Evolutionary conservation across 2,797 vertebrate genomes (phyloP).

Genomic region (Ctenopoma multispine): DNA sequence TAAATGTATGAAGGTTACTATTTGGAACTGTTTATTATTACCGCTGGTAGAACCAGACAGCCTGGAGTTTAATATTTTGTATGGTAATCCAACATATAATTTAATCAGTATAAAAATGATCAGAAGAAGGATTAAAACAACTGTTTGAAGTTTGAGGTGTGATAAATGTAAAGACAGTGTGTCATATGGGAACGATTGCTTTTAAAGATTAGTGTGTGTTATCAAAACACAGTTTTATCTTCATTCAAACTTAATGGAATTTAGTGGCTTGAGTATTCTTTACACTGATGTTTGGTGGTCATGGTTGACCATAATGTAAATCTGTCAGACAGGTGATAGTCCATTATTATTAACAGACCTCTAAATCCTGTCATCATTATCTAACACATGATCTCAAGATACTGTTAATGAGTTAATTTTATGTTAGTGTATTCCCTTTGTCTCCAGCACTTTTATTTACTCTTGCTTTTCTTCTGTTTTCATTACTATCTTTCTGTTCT

Average conservation of each 20-base stretch:
- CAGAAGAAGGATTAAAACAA: slow-evolving; percentile 27
- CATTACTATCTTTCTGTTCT: slow-evolving; percentile 15
- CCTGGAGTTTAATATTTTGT: slow-evolving; percentile 21
- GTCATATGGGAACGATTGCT: slow-evolving; percentile 33
- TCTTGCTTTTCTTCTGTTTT: slow-evolving; percentile 30
- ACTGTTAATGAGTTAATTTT: slow-evolving; percentile 62
- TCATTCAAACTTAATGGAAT: not conserved
- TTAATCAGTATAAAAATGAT: slow-evolving; percentile 26
- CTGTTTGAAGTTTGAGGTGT: slow-evolving; percentile 14
- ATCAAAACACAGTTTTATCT: slow-evolving; percentile 17
- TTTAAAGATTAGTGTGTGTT: slow-evolving; percentile 1
- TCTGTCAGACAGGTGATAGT: slow-evolving; percentile 36
- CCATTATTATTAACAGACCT: slow-evolving; percentile 51
- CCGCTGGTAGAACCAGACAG: slow-evolving; percentile 8
- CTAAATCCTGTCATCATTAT: slow-evolving; percentile 70
- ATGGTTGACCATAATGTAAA: slow-evolving; percentile 10
- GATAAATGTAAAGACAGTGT: slow-evolving; percentile 17
- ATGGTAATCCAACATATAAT: slow-evolving; percentile 19
- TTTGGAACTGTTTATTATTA: slow-evolving; percentile 47
- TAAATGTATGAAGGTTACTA: slow-evolving; percentile 33
- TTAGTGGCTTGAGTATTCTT: slow-evolving; percentile 9
- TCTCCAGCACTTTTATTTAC: slow-evolving; percentile 43
- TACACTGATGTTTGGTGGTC: not conserved
- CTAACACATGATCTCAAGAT: slow-evolving; percentile 51
- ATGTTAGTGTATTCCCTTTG: slow-evolving; percentile 52